A percentile compares a stretch with the other conserved stretches of the same genome.
These are phyloP conservation scores for Coenobita brevimanus DNA, from an alignment of 1,140 invertebrate species.

Conservation along the genomic window DNA sequence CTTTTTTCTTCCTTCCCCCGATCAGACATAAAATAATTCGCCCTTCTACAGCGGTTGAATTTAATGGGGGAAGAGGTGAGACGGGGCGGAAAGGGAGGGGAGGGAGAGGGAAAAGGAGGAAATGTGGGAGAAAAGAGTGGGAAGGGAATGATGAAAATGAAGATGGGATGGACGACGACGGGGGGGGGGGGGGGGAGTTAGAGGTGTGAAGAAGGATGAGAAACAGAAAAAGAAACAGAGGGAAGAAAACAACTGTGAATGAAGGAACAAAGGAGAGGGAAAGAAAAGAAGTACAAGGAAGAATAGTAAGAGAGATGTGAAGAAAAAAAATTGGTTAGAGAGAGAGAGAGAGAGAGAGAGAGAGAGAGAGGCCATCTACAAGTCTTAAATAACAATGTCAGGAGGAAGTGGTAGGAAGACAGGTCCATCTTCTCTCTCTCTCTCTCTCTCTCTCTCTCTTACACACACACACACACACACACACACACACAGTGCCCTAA, in stretches of 20 bases:
- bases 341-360: too few relatives aligned
- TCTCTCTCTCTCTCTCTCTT: neutral
- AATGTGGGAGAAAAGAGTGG: constrained; percentile 2
- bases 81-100: neutral
- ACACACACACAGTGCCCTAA: too few relatives aligned
- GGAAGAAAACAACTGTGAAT: neutral
- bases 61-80: neutral
- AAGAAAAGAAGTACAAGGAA: neutral
- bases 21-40: too few relatives aligned
- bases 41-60: too few relatives aligned
- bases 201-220: neutral
- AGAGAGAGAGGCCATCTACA: too few relatives aligned
- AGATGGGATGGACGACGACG: neutral
- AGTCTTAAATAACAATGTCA: too few relatives aligned
- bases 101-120: neutral
- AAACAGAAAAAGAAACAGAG: neutral
- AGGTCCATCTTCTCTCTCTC: neutral
- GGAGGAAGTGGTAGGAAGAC: too few relatives aligned
- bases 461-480: too few relatives aligned
- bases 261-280: neutral
- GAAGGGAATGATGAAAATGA: neutral
- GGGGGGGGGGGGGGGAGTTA: neutral
- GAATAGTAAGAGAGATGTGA: neutral
- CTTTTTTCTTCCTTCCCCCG: too few relatives aligned
- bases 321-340: neutral